These are phyloP conservation scores for Pyrrhura leucotis DNA, from an alignment of 2,797 vertebrate genomes.

Conservation along the genomic window DNA sequence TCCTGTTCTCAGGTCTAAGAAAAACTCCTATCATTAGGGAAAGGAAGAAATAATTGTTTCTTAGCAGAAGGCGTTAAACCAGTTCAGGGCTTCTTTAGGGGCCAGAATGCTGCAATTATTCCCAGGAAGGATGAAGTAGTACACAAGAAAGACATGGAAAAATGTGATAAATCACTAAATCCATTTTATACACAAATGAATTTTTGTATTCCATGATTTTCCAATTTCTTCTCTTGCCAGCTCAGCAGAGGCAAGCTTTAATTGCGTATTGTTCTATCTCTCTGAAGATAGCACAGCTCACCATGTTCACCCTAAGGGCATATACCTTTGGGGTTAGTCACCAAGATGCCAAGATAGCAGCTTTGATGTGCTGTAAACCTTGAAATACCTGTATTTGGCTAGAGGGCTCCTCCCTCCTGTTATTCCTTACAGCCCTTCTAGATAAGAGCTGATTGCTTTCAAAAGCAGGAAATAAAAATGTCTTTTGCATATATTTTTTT, in stretches of 20 bases:
- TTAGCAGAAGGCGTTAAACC: neutral
- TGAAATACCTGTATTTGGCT: neutral
- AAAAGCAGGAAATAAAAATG: neutral
- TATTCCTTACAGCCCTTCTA: neutral
- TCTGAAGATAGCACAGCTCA: neutral
- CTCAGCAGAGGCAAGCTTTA: neutral
- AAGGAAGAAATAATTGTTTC: neutral
- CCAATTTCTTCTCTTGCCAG: neutral
- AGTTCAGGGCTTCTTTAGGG: neutral
- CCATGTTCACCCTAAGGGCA: neutral
- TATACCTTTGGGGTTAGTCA: neutral
- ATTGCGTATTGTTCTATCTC: neutral
- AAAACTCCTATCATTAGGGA: neutral
- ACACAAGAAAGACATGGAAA: neutral
- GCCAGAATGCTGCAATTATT: neutral
- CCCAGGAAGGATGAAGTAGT: neutral
- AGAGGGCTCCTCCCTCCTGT: neutral
- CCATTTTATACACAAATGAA: neutral
- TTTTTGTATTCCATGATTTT: neutral
- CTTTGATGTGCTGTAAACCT: neutral
- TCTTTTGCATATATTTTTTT: neutral
- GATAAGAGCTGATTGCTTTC: neutral
- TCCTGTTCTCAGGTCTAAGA: neutral
- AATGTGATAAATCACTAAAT: neutral
- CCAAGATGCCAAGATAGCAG: neutral